Conservation (phyloP, 2,113 vertebrate species). For the Anser cygnoides region DNA sequence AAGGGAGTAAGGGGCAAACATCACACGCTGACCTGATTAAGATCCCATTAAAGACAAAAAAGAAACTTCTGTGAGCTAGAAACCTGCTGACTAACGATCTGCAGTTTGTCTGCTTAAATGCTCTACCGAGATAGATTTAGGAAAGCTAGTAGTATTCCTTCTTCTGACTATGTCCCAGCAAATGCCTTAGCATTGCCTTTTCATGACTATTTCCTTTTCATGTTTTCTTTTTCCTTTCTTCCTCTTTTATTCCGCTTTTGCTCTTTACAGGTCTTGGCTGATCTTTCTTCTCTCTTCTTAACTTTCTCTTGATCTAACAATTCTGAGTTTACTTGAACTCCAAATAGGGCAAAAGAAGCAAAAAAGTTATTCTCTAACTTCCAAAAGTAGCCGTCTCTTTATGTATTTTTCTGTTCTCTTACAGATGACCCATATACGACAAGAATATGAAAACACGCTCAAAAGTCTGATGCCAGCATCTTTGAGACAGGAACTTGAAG, state of each 20-base stretch:
- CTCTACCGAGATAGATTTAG: background rate
- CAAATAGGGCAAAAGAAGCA: background rate
- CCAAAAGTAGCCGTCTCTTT: background rate
- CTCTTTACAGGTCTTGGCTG: background rate
- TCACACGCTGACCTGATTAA: background rate
- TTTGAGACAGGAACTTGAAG: slow-evolving; percentile 88
- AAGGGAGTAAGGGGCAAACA: background rate
- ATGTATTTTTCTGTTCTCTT: slow-evolving; percentile 20
- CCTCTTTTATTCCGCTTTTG: background rate
- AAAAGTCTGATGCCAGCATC: slow-evolving; percentile 90
- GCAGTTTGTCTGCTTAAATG: background rate
- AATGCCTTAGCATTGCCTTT: background rate
- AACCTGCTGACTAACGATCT: background rate
- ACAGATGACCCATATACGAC: slow-evolving; percentile 86
- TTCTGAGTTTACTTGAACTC: background rate
- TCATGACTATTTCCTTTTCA: background rate
- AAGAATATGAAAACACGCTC: slow-evolving; percentile 88
- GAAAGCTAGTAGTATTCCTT: background rate
- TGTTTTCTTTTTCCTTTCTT: background rate
- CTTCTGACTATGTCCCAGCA: background rate
- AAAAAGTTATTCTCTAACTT: background rate
- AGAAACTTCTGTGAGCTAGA: background rate
- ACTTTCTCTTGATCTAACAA: background rate
- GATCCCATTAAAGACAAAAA: background rate
- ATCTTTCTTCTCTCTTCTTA: background rate